Conservation (phyloP, 2,113 vertebrate genomes). For the Micromys minutus region DNA sequence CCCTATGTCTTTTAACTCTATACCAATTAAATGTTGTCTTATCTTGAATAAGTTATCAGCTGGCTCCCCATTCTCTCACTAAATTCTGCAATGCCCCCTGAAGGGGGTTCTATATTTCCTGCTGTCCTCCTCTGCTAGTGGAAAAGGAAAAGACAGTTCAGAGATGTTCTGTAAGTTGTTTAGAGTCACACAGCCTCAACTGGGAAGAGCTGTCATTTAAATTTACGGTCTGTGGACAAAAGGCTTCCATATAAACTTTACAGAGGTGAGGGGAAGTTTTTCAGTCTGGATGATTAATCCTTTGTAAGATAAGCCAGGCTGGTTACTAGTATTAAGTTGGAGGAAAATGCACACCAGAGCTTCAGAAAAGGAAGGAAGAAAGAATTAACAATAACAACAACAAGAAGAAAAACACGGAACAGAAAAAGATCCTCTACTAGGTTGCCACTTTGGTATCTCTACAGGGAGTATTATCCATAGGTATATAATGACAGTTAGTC, state of each 20-base stretch:
- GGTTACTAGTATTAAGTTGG: neutral
- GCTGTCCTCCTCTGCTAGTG: fast-evolving
- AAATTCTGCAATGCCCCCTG: neutral
- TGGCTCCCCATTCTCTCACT: neutral
- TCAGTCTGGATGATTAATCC: neutral
- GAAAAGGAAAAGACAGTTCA: neutral
- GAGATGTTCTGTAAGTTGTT: neutral
- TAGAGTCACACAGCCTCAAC: neutral
- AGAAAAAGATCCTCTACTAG: neutral
- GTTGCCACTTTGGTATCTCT: no score
- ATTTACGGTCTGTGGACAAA: neutral
- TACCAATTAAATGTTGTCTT: neutral
- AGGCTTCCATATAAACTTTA: neutral
- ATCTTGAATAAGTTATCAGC: neutral
- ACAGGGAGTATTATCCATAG: neutral
- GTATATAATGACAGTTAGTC: neutral
- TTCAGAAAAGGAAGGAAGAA: neutral
- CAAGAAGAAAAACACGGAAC: neutral
- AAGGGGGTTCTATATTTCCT: neutral
- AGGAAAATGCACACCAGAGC: neutral
- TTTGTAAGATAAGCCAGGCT: neutral
- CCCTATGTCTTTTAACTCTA: neutral
- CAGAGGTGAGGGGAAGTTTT: neutral
- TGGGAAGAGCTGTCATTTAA: neutral
- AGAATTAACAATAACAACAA: no score